A percentile compares a stretch with the other conserved stretches of the same genome.
Evolutionary conservation across 2,797 vertebrate genomes (phyloP).

Genomic region (Florisuga fusca): DNA sequence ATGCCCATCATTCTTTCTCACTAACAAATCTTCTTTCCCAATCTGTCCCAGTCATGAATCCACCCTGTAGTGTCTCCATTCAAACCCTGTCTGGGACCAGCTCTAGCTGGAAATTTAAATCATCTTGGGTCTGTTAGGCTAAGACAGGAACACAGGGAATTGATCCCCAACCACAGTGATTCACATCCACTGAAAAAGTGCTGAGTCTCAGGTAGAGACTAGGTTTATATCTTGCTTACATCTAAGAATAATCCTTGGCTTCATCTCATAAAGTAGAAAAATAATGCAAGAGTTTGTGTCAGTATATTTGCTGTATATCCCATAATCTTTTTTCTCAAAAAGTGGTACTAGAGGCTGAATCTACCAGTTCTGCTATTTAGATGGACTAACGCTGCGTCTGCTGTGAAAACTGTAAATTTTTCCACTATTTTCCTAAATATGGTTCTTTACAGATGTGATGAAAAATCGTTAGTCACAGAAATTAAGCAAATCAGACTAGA

Average conservation of each 20-base stretch:
- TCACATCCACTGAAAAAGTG: background rate
- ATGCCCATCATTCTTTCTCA: background rate
- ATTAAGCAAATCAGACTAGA: constrained; percentile 35
- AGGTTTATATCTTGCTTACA: background rate
- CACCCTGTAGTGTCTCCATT: background rate
- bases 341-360: background rate
- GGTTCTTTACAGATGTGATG: background rate
- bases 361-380: background rate
- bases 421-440: background rate
- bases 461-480: constrained; percentile 21
- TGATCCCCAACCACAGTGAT: background rate
- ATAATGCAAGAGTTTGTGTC: background rate
- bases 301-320: background rate
- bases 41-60: background rate
- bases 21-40: background rate
- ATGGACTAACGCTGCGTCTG: background rate
- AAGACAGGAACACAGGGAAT: background rate
- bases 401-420: background rate
- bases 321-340: background rate
- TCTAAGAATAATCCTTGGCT: background rate
- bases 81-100: background rate
- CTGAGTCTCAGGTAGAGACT: background rate
- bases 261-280: background rate
- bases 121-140: background rate
- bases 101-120: background rate